These are phyloP conservation scores for Eidolon dupreanum DNA, from an alignment of 2,797 vertebrate genomes.

Conservation along the genomic window DNA sequence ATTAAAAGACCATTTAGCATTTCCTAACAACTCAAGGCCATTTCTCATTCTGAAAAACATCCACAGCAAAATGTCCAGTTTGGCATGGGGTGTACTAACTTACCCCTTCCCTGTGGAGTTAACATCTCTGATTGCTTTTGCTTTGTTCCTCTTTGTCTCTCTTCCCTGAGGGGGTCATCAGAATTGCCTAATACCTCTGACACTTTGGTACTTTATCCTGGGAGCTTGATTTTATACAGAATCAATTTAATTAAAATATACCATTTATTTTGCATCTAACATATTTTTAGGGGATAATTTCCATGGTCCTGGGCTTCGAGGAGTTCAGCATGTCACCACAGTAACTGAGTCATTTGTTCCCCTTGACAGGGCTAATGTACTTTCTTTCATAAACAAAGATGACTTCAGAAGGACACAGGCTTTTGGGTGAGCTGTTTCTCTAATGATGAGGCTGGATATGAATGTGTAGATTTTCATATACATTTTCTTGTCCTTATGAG, in stretches of 20 bases:
- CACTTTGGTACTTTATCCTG: background rate
- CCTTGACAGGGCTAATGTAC: background rate
- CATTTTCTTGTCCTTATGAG: background rate
- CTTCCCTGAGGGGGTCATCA: background rate
- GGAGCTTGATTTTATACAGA: background rate
- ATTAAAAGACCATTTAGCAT: background rate
- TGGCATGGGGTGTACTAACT: rapidly evolving
- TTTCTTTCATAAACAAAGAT: background rate
- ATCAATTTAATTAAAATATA: constrained; percentile 25
- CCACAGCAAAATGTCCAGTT: rapidly evolving
- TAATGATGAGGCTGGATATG: background rate
- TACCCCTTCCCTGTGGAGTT: background rate
- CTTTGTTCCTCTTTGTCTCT: background rate
- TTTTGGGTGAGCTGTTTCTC: constrained; percentile 17
- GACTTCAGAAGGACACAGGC: background rate
- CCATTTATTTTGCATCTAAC: background rate
- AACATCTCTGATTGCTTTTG: rapidly evolving
- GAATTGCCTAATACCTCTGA: background rate
- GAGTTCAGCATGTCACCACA: background rate
- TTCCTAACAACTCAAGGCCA: background rate
- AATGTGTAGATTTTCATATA: background rate
- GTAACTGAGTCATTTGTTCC: constrained; percentile 51
- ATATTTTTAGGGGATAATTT: background rate
- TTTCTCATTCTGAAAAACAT: background rate
- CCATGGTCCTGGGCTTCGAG: background rate